phyloP scores from a whole-genome alignment of 2,888 invertebrate genomes.

The Agrotis exclamationis region DNA sequence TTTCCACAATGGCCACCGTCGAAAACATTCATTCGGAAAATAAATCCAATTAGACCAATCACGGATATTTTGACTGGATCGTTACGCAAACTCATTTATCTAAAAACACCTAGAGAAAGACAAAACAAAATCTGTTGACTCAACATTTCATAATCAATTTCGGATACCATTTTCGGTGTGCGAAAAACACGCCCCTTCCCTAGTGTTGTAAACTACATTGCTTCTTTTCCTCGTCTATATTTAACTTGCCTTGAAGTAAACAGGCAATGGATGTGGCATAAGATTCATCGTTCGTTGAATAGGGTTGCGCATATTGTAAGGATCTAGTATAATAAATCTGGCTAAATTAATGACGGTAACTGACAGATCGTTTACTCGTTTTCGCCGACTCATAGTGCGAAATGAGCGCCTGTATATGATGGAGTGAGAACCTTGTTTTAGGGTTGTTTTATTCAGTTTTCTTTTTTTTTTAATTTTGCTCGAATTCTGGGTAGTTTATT shows the following conservation, averaged over 20 bases:
- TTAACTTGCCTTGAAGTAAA: slow-evolving; percentile 47
- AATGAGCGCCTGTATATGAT: slow-evolving; percentile 78
- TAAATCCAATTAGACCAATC: slow-evolving; percentile 63
- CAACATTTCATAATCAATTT: slow-evolving; percentile 85
- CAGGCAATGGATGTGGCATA: slow-evolving; percentile 67
- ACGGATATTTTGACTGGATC: slow-evolving; percentile 54
- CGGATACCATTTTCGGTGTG: slow-evolving; percentile 60
- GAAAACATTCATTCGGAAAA: slow-evolving; percentile 50
- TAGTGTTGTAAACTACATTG: slow-evolving; percentile 31
- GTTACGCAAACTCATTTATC: slow-evolving; percentile 73
- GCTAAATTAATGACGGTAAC: slow-evolving; percentile 85
- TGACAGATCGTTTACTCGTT: slow-evolving; percentile 88
- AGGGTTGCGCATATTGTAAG: slow-evolving; percentile 74
- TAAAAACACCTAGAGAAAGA: slow-evolving; percentile 72
- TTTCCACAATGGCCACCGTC: slow-evolving; percentile 51
- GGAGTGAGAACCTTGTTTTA: slow-evolving; percentile 63
- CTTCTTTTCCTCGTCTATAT: slow-evolving; percentile 32
- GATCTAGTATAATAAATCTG: slow-evolving; percentile 86
- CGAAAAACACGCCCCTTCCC: slow-evolving; percentile 37
- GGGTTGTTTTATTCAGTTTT: slow-evolving; percentile 57
- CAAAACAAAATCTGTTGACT: slow-evolving; percentile 83
- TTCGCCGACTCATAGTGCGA: slow-evolving; percentile 84
- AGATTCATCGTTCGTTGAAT: slow-evolving; percentile 52
- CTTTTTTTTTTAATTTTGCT: slow-evolving; percentile 25
- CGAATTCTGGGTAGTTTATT: slow-evolving; percentile 23